Evolutionary conservation across 2,797 vertebrate species (phyloP).

Genomic region (Erethizon dorsatum): DNA sequence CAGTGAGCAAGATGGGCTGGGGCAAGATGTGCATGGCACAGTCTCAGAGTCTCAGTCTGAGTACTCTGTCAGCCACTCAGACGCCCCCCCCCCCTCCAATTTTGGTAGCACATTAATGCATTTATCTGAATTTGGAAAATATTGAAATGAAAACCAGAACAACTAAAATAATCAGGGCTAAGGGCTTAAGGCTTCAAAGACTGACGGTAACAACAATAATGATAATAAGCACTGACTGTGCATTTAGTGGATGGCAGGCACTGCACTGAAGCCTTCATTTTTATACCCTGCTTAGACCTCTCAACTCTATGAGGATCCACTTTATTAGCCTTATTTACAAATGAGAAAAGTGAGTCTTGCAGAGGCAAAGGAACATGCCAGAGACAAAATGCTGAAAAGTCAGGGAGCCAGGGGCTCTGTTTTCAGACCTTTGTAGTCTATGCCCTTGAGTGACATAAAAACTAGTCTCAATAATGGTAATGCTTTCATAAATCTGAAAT

Average conservation of each 20-base stretch:
- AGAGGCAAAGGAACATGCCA: background rate
- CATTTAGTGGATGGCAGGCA: background rate
- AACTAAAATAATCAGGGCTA: background rate
- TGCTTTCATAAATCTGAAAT: constrained; percentile 26
- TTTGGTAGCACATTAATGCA: background rate
- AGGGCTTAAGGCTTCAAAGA: background rate
- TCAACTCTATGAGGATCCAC: background rate
- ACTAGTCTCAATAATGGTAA: background rate
- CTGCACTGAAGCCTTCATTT: background rate
- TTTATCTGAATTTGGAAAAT: constrained; percentile 22
- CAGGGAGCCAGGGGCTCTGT: background rate
- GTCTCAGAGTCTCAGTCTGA: background rate
- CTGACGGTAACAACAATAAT: background rate
- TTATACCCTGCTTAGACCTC: background rate
- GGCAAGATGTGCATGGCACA: fast-evolving
- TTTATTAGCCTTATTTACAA: background rate
- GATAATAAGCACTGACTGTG: background rate
- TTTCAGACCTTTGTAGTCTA: background rate
- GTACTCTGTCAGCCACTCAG: background rate
- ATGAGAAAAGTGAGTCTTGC: background rate
- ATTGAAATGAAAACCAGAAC: constrained; percentile 12
- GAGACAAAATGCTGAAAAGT: background rate
- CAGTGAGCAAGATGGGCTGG: too few relatives aligned
- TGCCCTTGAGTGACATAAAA: background rate
- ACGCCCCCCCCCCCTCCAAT: background rate